Conservation (phyloP, 2,888 invertebrate species). For the Harmothoe impar region DNA sequence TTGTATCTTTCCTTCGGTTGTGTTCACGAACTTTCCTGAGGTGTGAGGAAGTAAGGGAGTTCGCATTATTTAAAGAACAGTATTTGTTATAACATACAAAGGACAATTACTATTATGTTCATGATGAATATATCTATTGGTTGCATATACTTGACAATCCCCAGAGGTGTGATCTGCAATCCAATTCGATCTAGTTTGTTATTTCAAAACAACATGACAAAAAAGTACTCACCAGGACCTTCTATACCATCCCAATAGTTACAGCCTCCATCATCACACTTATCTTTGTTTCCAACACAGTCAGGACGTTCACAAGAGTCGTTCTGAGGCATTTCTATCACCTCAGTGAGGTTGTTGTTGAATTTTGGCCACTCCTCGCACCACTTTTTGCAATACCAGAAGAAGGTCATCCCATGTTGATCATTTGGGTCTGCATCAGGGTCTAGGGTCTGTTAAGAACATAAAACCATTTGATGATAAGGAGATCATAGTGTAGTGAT, state of each 20-base stretch:
- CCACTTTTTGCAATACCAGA: conserved; percentile 58
- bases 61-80: too few species aligned
- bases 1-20: not conserved
- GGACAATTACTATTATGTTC: too few species aligned
- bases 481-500: too few species aligned
- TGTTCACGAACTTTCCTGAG: not conserved
- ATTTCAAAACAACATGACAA: too few species aligned
- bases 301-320: not conserved
- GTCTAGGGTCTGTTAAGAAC: not conserved
- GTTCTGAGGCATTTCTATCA: not conserved
- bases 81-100: too few species aligned
- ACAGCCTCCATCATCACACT: conserved; percentile 39
- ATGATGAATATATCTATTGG: too few species aligned
- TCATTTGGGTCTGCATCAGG: conserved; percentile 49
- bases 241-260: not conserved
- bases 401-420: conserved; percentile 2
- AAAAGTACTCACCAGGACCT: not conserved
- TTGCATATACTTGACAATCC: too few species aligned
- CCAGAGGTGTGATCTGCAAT: too few species aligned
- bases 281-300: not conserved
- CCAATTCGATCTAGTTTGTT: too few species aligned
- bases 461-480: too few species aligned
- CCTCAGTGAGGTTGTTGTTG: not conserved
- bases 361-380: conserved; percentile 55
- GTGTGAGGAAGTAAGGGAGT: too few species aligned